These are phyloP conservation scores for Psix sp. DNA, from an alignment of 1,140 invertebrate genomes.

Conservation along the genomic window DNA sequence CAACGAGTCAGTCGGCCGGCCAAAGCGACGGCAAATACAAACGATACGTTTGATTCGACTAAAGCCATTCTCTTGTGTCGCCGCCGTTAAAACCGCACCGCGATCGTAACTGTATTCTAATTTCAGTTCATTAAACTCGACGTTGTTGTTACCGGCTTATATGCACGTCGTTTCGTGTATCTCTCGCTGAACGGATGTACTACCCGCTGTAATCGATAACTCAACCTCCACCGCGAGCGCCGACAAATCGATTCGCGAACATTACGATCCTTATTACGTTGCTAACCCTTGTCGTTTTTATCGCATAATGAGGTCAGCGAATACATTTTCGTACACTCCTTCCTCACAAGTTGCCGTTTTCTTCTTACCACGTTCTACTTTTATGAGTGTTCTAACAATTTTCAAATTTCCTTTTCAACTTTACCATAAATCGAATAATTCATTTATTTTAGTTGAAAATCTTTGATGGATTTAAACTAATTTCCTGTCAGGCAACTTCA, in stretches of 20 bases:
- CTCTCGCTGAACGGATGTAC: slow-evolving; percentile 8
- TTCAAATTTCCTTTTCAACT: no score
- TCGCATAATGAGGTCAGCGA: slow-evolving; percentile 37
- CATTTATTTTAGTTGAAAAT: no score
- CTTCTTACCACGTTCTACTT: no score
- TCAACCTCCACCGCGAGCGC: slow-evolving; percentile 37
- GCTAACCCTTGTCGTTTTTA: slow-evolving; percentile 45
- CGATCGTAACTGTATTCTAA: slow-evolving; percentile 25
- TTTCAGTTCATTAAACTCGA: slow-evolving; percentile 54
- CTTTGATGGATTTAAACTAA: no score
- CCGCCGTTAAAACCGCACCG: slow-evolving; percentile 14
- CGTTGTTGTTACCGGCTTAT: slow-evolving; percentile 11
- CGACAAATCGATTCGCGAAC: slow-evolving; percentile 38
- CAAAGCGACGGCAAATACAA: background rate
- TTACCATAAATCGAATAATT: no score
- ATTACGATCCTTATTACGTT: slow-evolving; percentile 50
- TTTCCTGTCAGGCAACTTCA: no score
- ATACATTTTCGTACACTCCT: background rate
- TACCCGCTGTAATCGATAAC: slow-evolving; percentile 39
- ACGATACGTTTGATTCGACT: slow-evolving; percentile 7
- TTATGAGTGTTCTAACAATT: no score
- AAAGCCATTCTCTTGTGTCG: background rate
- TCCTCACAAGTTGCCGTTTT: no score
- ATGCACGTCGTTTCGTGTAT: slow-evolving; percentile 12
- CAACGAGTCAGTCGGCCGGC: slow-evolving; percentile 2